These are phyloP conservation scores for Eupithecia tripunctaria DNA, from an alignment of 2,888 invertebrate species.

Conservation along the genomic window DNA sequence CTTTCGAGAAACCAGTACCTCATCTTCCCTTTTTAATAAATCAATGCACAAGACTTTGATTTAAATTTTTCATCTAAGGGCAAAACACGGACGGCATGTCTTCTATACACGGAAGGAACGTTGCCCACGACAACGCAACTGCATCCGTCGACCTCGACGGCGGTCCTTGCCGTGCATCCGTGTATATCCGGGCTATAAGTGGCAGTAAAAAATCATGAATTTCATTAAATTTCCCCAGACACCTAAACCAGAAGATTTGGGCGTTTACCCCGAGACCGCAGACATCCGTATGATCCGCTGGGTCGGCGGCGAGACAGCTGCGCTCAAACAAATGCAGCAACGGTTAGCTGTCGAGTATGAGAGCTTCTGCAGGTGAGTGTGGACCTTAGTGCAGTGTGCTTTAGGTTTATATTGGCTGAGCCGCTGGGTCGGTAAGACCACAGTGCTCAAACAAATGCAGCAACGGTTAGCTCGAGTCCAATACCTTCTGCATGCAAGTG, in stretches of 20 bases:
- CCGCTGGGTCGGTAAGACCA: conserved; percentile 74
- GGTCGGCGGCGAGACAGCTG: conserved; percentile 88
- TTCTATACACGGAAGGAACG: too few relatives aligned
- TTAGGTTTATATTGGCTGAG: background rate
- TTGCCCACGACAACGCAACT: too few relatives aligned
- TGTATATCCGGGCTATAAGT: too few relatives aligned
- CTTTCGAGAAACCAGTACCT: too few relatives aligned
- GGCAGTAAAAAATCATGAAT: too few relatives aligned
- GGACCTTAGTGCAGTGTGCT: background rate
- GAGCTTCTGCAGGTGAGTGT: conserved; percentile 71
- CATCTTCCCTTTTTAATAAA: too few relatives aligned
- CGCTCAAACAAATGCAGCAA: conserved; percentile 83
- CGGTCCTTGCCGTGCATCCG: too few relatives aligned
- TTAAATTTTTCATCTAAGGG: too few relatives aligned
- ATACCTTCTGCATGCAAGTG: conserved; percentile 73
- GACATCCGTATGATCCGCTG: conserved; percentile 82
- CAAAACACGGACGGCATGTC: too few relatives aligned
- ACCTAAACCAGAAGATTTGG: conserved; percentile 85
- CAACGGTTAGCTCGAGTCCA: conserved; percentile 82
- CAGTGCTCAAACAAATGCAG: conserved; percentile 84
- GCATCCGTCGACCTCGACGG: too few relatives aligned
- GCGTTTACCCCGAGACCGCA: conserved; percentile 79
- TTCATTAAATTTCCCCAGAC: conserved; percentile 51
- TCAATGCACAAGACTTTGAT: too few relatives aligned
- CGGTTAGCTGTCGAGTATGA: conserved; percentile 84